Percentiles rank a stretch among this genome's conserved stretches.
These are phyloP conservation scores for Dipodomys spectabilis DNA, from an alignment of 2,113 vertebrate species.

Conservation along the genomic window DNA sequence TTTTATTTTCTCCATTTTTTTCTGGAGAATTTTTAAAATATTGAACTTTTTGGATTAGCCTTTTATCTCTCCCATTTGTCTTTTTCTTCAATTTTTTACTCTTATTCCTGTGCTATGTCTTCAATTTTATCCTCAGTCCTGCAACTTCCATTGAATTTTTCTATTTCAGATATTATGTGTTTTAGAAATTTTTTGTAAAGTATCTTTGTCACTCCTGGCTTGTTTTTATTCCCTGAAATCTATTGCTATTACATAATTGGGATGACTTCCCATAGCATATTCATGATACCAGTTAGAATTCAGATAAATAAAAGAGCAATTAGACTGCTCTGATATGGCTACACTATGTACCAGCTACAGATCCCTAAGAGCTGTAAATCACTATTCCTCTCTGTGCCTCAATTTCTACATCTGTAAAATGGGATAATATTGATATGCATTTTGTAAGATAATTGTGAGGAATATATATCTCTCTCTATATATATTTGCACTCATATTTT, in stretches of 20 bases:
- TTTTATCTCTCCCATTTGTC: neutral
- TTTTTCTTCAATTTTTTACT: neutral
- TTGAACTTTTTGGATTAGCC: neutral
- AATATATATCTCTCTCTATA: neutral
- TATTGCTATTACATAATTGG: neutral
- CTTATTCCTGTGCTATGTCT: neutral
- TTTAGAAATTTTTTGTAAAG: neutral
- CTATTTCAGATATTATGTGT: neutral
- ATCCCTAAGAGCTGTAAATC: neutral
- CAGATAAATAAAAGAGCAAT: neutral
- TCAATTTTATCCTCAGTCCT: neutral
- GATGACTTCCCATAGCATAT: neutral
- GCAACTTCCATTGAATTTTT: neutral
- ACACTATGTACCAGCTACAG: neutral
- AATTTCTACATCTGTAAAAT: slow-evolving; percentile 4
- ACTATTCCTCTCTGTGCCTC: neutral
- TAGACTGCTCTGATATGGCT: neutral
- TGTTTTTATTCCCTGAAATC: neutral
- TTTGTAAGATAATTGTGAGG: neutral
- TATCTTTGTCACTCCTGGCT: neutral
- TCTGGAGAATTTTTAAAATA: too few species aligned
- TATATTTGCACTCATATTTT: neutral
- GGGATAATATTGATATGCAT: neutral
- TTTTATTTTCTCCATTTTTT: neutral
- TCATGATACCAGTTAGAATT: neutral